These are phyloP conservation scores for Acanthosepion esculentum DNA, from an alignment of 2,888 invertebrate species.

Conservation along the genomic window DNA sequence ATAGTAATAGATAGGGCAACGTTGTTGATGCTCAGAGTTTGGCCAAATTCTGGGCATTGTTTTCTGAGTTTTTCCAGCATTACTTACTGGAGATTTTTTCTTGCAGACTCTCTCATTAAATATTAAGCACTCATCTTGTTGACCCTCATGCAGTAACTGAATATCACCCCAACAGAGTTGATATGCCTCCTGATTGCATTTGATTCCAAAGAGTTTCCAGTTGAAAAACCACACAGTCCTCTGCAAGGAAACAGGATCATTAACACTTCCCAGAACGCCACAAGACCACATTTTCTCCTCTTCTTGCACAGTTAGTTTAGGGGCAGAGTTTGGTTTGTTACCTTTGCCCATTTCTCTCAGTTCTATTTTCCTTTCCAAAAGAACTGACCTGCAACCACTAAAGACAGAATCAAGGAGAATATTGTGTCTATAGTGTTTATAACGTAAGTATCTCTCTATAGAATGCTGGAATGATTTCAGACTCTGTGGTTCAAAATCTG, in stretches of 20 bases:
- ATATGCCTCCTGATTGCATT: neutral
- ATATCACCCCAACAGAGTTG: slow-evolving; percentile 15
- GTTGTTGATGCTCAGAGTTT: neutral
- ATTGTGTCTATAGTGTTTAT: slow-evolving; percentile 61
- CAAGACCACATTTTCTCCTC: neutral
- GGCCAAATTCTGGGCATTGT: neutral
- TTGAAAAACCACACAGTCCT: slow-evolving; percentile 2
- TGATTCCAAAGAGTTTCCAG: neutral
- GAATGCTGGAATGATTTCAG: slow-evolving; percentile 67
- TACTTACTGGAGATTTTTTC: neutral
- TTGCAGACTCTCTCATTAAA: neutral
- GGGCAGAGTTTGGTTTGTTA: slow-evolving; percentile 54
- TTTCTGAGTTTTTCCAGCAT: neutral
- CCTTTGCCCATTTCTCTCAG: slow-evolving; percentile 63
- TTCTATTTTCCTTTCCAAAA: slow-evolving; percentile 63
- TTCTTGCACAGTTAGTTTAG: neutral
- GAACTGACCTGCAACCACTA: slow-evolving; percentile 61
- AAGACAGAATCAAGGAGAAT: slow-evolving; percentile 63
- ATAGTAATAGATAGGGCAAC: slow-evolving; percentile 18
- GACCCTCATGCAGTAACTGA: neutral
- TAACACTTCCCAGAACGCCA: neutral
- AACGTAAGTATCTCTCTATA: slow-evolving; percentile 63
- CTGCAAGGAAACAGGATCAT: neutral
- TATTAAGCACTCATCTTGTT: neutral
- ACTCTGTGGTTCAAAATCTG: slow-evolving; percentile 68